A percentile compares a stretch with the other conserved stretches of the same genome.
phyloP scores from a whole-genome alignment of 1,140 invertebrate species.

The Camponotus floridanus region DNA sequence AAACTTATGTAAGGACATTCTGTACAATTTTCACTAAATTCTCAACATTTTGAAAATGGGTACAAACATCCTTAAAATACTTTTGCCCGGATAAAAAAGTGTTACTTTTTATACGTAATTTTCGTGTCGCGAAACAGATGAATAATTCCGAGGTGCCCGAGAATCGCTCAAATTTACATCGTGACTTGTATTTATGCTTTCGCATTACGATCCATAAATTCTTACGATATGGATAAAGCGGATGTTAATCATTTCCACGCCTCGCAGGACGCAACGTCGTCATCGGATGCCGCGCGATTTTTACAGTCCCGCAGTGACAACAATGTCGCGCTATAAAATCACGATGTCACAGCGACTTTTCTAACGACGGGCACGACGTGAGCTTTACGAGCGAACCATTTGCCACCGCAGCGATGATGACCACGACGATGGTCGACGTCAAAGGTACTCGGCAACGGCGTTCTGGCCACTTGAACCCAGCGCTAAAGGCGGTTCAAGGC shows the following conservation, averaged over 20 bases:
- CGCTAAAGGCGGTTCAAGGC: constrained; percentile 60
- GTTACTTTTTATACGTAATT: neutral
- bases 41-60: too few relatives aligned
- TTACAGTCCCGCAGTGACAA: constrained; percentile 10
- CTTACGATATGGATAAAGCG: neutral
- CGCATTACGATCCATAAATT: constrained; percentile 27
- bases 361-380: constrained; percentile 2
- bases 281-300: constrained; percentile 11
- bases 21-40: too few relatives aligned
- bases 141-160: neutral
- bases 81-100: constrained; percentile 27
- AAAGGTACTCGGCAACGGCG: constrained; percentile 31
- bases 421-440: constrained; percentile 57
- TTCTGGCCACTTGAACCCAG: constrained; percentile 53
- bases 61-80: too few relatives aligned
- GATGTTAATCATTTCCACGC: constrained; percentile 8
- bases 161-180: constrained; percentile 12
- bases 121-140: neutral
- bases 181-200: neutral
- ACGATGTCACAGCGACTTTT: constrained; percentile 39
- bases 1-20: too few relatives aligned
- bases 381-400: constrained; percentile 46
- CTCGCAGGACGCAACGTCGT: neutral
- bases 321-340: constrained; percentile 29
- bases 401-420: constrained; percentile 61